Conservation (phyloP, 2,113 vertebrate genomes). For the Nycticryphes semicollaris region DNA sequence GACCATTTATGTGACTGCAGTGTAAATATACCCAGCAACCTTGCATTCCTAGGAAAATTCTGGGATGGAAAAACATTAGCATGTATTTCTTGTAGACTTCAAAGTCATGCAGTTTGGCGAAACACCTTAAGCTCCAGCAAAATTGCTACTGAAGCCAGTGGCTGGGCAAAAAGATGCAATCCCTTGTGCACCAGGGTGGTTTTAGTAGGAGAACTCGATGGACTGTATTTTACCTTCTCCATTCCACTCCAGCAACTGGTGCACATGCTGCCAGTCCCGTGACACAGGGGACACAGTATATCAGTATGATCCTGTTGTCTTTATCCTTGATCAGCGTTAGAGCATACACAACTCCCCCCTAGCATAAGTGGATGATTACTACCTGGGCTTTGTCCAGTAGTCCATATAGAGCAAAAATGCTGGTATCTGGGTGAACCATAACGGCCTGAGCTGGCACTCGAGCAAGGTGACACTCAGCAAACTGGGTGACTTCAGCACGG, state of each 20-base stretch:
- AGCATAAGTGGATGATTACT: background rate
- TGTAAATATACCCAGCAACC: background rate
- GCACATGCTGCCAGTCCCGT: background rate
- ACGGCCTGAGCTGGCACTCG: slow-evolving; percentile 87
- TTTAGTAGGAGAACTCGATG: background rate
- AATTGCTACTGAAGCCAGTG: background rate
- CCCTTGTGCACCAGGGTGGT: background rate
- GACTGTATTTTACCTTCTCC: background rate
- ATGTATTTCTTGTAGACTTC: background rate
- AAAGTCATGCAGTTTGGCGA: background rate
- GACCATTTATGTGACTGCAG: background rate
- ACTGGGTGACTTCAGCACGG: slow-evolving; percentile 86
- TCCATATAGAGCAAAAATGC: slow-evolving; percentile 82
- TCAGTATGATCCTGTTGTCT: background rate
- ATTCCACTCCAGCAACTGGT: background rate
- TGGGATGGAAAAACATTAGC: background rate
- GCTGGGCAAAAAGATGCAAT: background rate
- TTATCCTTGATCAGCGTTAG: background rate
- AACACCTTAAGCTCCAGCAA: background rate
- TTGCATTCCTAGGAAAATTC: background rate
- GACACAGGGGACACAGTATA: background rate
- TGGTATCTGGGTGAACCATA: slow-evolving; percentile 87
- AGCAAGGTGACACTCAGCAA: slow-evolving; percentile 84
- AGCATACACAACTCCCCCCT: rapidly evolving
- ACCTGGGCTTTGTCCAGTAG: slow-evolving; percentile 92